Evolutionary conservation across 2,797 vertebrate genomes (phyloP), one percentile per base, ranked within the genome.

Genomic region (Chaetodon trifasciatus): DNA sequence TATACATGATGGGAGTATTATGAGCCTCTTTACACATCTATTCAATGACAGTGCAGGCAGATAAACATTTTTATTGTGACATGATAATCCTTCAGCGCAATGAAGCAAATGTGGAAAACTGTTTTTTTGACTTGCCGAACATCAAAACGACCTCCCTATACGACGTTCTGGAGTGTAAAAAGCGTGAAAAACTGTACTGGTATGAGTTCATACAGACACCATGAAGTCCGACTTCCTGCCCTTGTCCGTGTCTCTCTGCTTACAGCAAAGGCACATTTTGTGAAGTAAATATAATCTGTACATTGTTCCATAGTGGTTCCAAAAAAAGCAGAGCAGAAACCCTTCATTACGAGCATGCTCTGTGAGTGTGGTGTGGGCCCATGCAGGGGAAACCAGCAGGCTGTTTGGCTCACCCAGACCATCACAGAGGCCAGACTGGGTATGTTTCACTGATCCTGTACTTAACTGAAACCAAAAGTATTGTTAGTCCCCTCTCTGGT

Each of bases 401-500:
- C 86, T 76, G 64, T 70, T 78, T 81, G 84, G 76, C 81, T 91
- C 69, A 66, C 50, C 58, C 84, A 83, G 86, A 89, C 88, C 90
- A 90, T 88, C 91, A 85, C 81, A 83, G 80, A 86, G 74, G 80
- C 88, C 86, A 39, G 63, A 65, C 82, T 28, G 79, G 81, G 63
- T 70, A 78, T 55, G 83, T 80, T 84, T 83, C 76, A 80, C 86
- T 91, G 79, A 85, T 92, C 88, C 90, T 92, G 84, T 89, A 92
- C 81, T 92, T 91, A 91, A 75, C 84, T 62, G 60, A 92, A 93
- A 89, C 90, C 89, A 93, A 89, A 94, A 91, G 92, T 91, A 93
- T 94, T 94, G 93, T 94, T 94, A 68, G 93, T 83, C 81, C 79
- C 79, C 72, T 83, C 86, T 88, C 80, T 78, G 84, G 78, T 90